Evolutionary conservation across 1,140 invertebrate species (phyloP), one percentile per base, ranked within the genome.

Genomic region (Macrobrachium nipponense): DNA sequence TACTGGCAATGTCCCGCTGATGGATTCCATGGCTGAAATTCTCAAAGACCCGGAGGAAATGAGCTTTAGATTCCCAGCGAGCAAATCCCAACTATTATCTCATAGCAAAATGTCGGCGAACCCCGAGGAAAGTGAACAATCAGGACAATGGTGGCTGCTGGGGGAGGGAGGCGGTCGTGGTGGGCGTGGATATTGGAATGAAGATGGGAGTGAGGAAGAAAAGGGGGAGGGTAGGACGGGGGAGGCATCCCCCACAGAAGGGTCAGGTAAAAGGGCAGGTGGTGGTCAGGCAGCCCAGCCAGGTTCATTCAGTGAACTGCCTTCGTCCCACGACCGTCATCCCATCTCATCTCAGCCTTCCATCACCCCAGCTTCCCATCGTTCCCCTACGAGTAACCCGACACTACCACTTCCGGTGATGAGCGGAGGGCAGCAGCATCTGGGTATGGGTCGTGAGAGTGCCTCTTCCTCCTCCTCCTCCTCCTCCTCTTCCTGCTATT

Each of bases 341-440:
- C 64, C 80, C 80, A 51, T 43, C 64, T 75, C 68, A 72, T 72
- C 44, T 27, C 51, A 73, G 72, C 73, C 59, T 51, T 80, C 76
- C 73, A 27, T 27, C 77, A 51, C 78, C 59, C 83, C 79, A 68
- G 70, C 80, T 70, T 61, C 66, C 85, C 83, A 85, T 70, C 82
- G 20, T 43, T 59, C 82, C 76, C 72, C 66, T 43, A 66, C 75
- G 58, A 72, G 88, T 87, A 89, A 89, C 82, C 72, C 86, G 88
- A 89, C 88, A 87, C 87, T 70, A n/a, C 73, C 73, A 76, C 88
- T 89, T 89, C 88, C 88, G 88, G 88, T 78, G 60, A 72, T 68
- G 85, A 82, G 70, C 60, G 82, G 82, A 27, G 81, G 83, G 27
- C 68, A 43, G 85, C 68, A 76, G 72, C 62, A 75, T 83, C 73